Percentiles rank a stretch among this genome's conserved stretches.
These are phyloP conservation scores for Zygogramma bicolorata DNA, from an alignment of 2,888 invertebrate genomes.

Conservation along the genomic window DNA sequence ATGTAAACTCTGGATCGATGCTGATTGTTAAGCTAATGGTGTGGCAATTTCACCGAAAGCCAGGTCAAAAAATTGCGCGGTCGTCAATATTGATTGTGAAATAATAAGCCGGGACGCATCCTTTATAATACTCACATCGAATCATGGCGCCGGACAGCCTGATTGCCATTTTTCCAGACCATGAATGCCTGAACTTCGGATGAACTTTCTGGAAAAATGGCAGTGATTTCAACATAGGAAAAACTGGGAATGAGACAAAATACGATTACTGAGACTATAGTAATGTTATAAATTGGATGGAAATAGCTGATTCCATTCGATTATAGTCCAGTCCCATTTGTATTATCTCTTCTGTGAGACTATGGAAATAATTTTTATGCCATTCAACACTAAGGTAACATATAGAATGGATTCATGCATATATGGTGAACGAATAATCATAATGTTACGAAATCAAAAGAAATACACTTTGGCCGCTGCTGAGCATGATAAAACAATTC, in stretches of 20 bases:
- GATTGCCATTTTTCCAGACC: slow-evolving; percentile 10
- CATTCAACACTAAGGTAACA: too few relatives aligned
- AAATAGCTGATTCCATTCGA: too few relatives aligned
- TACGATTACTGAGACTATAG: not conserved
- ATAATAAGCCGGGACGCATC: slow-evolving; percentile 8
- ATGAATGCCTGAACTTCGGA: not conserved
- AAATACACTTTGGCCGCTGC: too few relatives aligned
- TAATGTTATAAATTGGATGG: not conserved
- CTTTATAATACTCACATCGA: not conserved
- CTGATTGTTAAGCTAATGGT: slow-evolving; percentile 2
- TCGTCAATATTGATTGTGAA: slow-evolving; percentile 11
- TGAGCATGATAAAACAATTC: too few relatives aligned
- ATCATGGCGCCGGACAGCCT: slow-evolving; percentile 3
- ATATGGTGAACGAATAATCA: too few relatives aligned
- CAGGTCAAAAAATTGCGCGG: not conserved
- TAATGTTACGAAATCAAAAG: too few relatives aligned
- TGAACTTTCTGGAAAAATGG: not conserved
- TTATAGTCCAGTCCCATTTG: too few relatives aligned
- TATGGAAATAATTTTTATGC: too few relatives aligned
- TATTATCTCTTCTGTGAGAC: too few relatives aligned
- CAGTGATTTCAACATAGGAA: not conserved
- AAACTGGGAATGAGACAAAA: not conserved
- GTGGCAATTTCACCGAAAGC: slow-evolving; percentile 3
- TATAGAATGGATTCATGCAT: too few relatives aligned
- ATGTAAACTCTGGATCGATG: not conserved